Evolutionary conservation across 2,888 invertebrate species (phyloP).

Genomic region (Chymomyza amoena): DNA sequence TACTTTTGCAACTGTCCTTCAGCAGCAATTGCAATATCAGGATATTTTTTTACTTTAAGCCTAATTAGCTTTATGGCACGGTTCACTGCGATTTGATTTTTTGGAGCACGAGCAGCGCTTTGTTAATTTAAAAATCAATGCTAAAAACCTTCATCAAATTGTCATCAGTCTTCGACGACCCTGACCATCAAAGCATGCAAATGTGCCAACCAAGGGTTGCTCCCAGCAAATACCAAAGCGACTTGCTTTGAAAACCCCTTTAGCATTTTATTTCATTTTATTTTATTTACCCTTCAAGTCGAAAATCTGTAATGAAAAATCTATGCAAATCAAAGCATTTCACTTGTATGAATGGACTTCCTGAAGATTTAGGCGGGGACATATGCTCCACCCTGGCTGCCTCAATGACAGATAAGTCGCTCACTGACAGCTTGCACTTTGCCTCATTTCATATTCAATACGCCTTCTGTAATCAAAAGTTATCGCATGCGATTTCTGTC

Average conservation of each 20-base stretch:
- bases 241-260: conserved; percentile 36
- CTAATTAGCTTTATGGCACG: conserved; percentile 64
- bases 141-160: conserved; percentile 65
- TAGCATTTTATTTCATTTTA: conserved; percentile 14
- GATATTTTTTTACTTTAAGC: conserved; percentile 59
- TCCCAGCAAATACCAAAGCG: not conserved
- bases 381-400: conserved; percentile 18
- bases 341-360: not conserved
- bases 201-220: not conserved
- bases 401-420: not conserved
- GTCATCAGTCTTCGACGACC: conserved; percentile 55
- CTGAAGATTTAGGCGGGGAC: not conserved
- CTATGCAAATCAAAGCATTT: conserved; percentile 66
- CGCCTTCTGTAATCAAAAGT: conserved; percentile 77
- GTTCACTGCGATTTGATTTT: conserved; percentile 10
- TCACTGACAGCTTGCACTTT: not conserved
- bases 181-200: conserved; percentile 7
- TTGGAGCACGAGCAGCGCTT: conserved; percentile 8
- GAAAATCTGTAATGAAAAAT: conserved; percentile 72
- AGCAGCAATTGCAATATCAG: not conserved
- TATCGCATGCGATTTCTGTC: conserved; percentile 64
- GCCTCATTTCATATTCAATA: conserved; percentile 76
- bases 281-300: conserved; percentile 30
- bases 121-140: conserved; percentile 71
- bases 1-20: conserved; percentile 33